Evolutionary conservation across 2,797 vertebrate species (phyloP).

Genomic region (Yasuhikotakia modesta): DNA sequence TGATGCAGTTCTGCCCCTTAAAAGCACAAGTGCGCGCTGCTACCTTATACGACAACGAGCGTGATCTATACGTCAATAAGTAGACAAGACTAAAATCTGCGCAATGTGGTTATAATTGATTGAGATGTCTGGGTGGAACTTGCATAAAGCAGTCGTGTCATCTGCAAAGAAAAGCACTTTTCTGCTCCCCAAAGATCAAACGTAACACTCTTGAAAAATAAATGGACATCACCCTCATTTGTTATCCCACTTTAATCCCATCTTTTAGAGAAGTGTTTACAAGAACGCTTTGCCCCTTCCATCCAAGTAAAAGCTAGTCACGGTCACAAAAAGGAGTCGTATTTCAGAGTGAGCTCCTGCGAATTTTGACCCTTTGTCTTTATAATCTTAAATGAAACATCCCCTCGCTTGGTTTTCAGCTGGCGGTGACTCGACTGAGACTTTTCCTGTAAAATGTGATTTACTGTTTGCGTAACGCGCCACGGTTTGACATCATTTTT

Average conservation of each 20-base stretch:
- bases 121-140: constrained; percentile 84
- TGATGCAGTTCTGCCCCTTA: constrained; percentile 67
- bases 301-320: constrained; percentile 39
- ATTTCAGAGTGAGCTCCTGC: constrained; percentile 8
- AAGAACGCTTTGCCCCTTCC: constrained; percentile 40
- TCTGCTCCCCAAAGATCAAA: constrained; percentile 78
- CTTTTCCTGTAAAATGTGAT: constrained; percentile 48
- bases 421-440: constrained; percentile 24
- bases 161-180: constrained; percentile 86
- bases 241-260: constrained; percentile 68
- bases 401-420: not conserved
- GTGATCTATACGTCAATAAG: constrained; percentile 83
- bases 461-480: constrained; percentile 18
- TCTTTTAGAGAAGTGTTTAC: constrained; percentile 59
- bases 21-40: constrained; percentile 76
- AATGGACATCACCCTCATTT: constrained; percentile 80
- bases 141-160: constrained; percentile 82
- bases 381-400: constrained; percentile 38
- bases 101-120: constrained; percentile 94
- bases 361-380: constrained; percentile 32
- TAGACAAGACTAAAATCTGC: constrained; percentile 84
- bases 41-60: constrained; percentile 79
- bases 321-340: constrained; percentile 17
- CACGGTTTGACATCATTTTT: constrained; percentile 32
- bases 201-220: constrained; percentile 76